Conservation (phyloP, 2,888 invertebrate genomes). For the Athrips mouffetella region DNA sequence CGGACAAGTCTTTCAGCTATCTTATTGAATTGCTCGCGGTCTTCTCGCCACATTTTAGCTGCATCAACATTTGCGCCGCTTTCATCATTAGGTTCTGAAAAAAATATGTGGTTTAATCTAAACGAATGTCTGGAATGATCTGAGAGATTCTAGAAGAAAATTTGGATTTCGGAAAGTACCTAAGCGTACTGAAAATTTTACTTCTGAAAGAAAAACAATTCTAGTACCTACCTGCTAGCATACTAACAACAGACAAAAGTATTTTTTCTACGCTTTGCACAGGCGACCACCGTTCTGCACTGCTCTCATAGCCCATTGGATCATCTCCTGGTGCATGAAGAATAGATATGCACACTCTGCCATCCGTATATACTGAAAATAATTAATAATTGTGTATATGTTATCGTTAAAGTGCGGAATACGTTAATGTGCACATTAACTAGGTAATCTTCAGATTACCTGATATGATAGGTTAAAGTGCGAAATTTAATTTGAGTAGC, state of each 20-base stretch:
- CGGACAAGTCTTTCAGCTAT: conserved; percentile 95
- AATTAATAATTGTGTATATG: not conserved
- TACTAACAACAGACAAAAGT: conserved; percentile 97
- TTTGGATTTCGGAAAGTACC: no score
- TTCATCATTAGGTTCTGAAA: conserved; percentile 97
- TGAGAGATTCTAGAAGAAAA: no score
- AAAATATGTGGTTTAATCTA: not conserved
- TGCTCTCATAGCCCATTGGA: conserved; percentile 99
- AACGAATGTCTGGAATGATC: not conserved
- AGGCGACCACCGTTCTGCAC: conserved; percentile 99
- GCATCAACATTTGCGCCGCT: conserved; percentile 99
- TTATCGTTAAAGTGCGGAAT: no score
- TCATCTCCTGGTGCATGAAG: conserved; percentile 99
- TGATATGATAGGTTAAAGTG: no score
- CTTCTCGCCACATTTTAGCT: conserved; percentile 99
- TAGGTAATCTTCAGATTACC: no score
- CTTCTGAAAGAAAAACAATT: no score
- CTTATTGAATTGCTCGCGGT: conserved; percentile 93
- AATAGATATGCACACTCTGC: conserved; percentile 98
- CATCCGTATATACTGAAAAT: conserved; percentile 92
- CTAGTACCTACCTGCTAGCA: conserved; percentile 91
- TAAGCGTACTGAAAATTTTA: no score
- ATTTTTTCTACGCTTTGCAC: conserved; percentile 99
- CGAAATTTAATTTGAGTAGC: no score
- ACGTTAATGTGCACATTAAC: no score